Evolutionary conservation across 2,113 vertebrate species (phyloP).

Genomic region (Peromyscus maniculatus): DNA sequence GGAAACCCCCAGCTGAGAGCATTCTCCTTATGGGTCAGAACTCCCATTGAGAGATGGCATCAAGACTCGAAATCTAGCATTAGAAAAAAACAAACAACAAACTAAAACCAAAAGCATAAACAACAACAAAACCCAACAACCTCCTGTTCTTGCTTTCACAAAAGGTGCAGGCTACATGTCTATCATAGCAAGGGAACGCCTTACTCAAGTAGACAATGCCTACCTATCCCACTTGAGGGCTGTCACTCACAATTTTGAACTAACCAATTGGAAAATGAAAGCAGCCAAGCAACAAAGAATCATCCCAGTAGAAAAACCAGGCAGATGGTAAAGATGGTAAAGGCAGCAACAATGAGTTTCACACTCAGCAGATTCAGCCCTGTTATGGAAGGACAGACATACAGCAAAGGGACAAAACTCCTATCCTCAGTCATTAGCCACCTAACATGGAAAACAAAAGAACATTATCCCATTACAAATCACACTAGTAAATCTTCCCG

Average conservation of each 20-base stretch:
- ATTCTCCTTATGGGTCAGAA: background rate
- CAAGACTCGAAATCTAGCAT: background rate
- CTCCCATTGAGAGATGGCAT: background rate
- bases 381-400: background rate
- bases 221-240: background rate
- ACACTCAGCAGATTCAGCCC: background rate
- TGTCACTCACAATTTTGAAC: background rate
- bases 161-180: background rate
- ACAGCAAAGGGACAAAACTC: background rate
- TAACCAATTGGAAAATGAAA: constrained; percentile 8
- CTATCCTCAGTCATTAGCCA: background rate
- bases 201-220: background rate
- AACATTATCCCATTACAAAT: background rate
- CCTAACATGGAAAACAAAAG: background rate
- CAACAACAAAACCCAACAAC: background rate
- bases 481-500: background rate
- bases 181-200: no score
- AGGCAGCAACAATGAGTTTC: background rate
- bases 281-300: background rate
- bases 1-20: background rate
- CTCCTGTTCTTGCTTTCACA: background rate
- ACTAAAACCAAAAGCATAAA: background rate
- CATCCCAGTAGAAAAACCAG: background rate
- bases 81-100: no score
- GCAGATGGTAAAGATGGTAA: background rate